phyloP scores from a whole-genome alignment of 2,113 vertebrate species.

The Xiphias gladius region DNA sequence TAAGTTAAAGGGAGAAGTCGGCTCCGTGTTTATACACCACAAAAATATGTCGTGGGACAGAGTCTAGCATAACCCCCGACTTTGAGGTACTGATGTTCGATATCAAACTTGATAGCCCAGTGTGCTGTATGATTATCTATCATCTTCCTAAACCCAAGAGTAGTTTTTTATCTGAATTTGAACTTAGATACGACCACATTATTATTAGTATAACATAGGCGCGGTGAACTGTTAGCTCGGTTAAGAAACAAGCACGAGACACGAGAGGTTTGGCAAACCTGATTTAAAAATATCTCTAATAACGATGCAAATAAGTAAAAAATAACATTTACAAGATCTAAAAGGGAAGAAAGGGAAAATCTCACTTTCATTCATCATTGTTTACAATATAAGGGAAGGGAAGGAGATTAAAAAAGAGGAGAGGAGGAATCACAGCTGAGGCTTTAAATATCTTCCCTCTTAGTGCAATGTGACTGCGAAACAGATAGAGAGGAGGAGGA shows the following conservation, averaged over 20 bases:
- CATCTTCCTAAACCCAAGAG: too few relatives aligned
- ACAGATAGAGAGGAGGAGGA: conserved; percentile 40
- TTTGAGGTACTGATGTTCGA: too few relatives aligned
- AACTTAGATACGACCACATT: too few relatives aligned
- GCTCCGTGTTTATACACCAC: too few relatives aligned
- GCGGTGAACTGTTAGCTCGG: background rate
- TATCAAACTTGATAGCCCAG: too few relatives aligned
- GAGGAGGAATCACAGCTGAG: conserved; percentile 38
- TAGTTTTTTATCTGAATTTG: too few relatives aligned
- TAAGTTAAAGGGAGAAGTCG: too few relatives aligned
- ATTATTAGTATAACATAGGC: background rate
- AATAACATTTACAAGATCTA: background rate
- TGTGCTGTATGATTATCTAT: too few relatives aligned
- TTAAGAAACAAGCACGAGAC: background rate
- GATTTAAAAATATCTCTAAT: background rate
- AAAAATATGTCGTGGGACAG: background rate
- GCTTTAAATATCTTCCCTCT: conserved; percentile 64
- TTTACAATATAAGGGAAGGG: conserved; percentile 17
- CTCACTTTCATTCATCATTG: conserved; percentile 2
- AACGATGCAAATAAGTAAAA: background rate
- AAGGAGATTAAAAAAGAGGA: conserved; percentile 18
- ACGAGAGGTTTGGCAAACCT: background rate
- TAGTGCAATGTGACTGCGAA: conserved; percentile 62
- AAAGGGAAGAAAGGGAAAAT: background rate
- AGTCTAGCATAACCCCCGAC: too few relatives aligned